A percentile compares a stretch with the other conserved stretches of the same genome.
These are phyloP conservation scores for Scaptomyza pallida DNA, from an alignment of 1,140 invertebrate genomes.

Conservation along the genomic window DNA sequence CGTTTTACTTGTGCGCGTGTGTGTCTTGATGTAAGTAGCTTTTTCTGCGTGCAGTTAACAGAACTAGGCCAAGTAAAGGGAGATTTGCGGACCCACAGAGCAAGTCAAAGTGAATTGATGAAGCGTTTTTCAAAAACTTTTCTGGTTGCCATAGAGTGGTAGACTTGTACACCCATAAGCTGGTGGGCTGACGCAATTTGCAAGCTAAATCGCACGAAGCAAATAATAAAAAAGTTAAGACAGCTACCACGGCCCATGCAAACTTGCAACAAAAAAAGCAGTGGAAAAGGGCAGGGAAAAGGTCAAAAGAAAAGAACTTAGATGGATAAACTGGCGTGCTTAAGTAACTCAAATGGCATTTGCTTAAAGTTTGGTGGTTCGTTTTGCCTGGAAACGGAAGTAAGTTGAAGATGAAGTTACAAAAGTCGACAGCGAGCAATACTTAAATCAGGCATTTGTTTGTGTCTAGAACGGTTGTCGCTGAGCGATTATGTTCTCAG, in stretches of 20 bases:
- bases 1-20: constrained; percentile 13
- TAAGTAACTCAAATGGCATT: constrained; percentile 72
- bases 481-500: constrained; percentile 56
- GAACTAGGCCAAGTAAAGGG: constrained; percentile 48
- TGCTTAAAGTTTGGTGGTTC: constrained; percentile 59
- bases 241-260: constrained; percentile 51
- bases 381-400: constrained; percentile 17
- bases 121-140: constrained; percentile 69
- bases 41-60: constrained; percentile 33
- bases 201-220: constrained; percentile 45
- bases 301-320: constrained; percentile 74
- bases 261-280: constrained; percentile 46
- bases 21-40: constrained; percentile 30
- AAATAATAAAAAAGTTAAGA: constrained; percentile 57
- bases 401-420: constrained; percentile 42
- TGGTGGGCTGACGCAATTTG: constrained; percentile 49
- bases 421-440: constrained; percentile 41
- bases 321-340: constrained; percentile 68
- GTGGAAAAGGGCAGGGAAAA: constrained; percentile 44
- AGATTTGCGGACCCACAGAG: constrained; percentile 35
- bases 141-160: constrained; percentile 24
- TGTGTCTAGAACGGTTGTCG: constrained; percentile 44
- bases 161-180: constrained; percentile 18
- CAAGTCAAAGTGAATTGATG: constrained; percentile 79
- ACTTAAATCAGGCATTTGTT: constrained; percentile 45